Percentiles rank a stretch among this genome's conserved stretches.
Conservation (phyloP, 2,113 vertebrate species). For the Channa argus region DNA sequence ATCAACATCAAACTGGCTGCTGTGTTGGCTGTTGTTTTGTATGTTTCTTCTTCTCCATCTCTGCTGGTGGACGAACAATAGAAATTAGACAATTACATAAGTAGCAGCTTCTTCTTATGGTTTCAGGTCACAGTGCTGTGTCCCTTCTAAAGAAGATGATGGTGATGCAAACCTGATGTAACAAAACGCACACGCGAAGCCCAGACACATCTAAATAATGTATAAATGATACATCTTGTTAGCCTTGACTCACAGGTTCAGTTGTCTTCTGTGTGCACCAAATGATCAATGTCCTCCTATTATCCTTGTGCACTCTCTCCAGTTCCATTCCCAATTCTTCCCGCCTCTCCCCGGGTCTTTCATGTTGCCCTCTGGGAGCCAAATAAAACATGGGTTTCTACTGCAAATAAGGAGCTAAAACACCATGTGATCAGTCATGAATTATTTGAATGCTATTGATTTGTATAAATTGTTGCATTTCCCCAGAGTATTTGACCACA, state of each 20-base stretch:
- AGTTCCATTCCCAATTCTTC: slow-evolving; percentile 62
- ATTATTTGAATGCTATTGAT: slow-evolving; percentile 84
- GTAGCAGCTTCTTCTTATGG: slow-evolving; percentile 16
- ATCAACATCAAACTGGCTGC: slow-evolving; percentile 25
- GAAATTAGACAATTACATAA: slow-evolving; percentile 47
- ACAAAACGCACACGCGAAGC: slow-evolving; percentile 34
- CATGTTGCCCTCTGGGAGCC: slow-evolving; percentile 77
- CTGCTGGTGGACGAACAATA: slow-evolving; percentile 17
- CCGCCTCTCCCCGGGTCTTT: slow-evolving; percentile 68
- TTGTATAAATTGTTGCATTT: slow-evolving; percentile 81
- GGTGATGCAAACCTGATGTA: slow-evolving; percentile 74
- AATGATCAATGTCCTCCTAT: slow-evolving; percentile 80
- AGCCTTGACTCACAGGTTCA: slow-evolving; percentile 65
- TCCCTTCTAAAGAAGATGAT: slow-evolving; percentile 25
- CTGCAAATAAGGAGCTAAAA: slow-evolving; percentile 80
- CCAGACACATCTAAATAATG: slow-evolving; percentile 73
- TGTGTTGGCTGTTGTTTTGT: background rate
- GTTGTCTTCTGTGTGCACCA: slow-evolving; percentile 66
- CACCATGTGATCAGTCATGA: slow-evolving; percentile 84
- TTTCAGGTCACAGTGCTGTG: slow-evolving; percentile 38
- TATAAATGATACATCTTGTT: slow-evolving; percentile 73
- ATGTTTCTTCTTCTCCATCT: background rate
- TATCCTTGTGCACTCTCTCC: slow-evolving; percentile 71
- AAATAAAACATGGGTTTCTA: slow-evolving; percentile 78
- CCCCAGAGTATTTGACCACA: slow-evolving; percentile 74